Percentiles rank a stretch among this genome's conserved stretches.
Evolutionary conservation across 2,888 invertebrate genomes (phyloP).

Genomic region (Thera obeliscata): DNA sequence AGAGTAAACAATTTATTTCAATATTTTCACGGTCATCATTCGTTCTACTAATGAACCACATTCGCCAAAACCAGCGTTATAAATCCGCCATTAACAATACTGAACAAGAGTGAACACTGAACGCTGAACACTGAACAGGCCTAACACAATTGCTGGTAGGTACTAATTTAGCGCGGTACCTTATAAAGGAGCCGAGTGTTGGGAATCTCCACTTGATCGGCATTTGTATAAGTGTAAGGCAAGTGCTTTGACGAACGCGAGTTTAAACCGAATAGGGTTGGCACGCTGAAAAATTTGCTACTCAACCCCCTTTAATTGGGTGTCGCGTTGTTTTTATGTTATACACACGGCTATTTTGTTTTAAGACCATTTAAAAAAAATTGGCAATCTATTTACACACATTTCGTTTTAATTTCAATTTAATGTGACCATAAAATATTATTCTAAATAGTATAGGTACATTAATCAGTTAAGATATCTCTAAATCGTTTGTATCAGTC

Average conservation of each 20-base stretch:
- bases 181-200: conserved; percentile 76
- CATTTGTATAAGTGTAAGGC: conserved; percentile 79
- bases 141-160: conserved; percentile 75
- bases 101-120: conserved; percentile 58
- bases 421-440: too few species aligned
- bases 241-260: conserved; percentile 75
- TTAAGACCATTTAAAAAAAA: too few species aligned
- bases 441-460: too few species aligned
- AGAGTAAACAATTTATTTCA: conserved; percentile 19
- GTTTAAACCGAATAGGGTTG: conserved; percentile 77
- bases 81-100: conserved; percentile 70
- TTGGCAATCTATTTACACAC: too few species aligned
- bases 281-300: conserved; percentile 80
- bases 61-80: conserved; percentile 59
- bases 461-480: too few species aligned
- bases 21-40: conserved; percentile 23
- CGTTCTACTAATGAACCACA: conserved; percentile 45
- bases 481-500: too few species aligned
- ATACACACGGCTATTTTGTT: conserved; percentile 35
- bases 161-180: conserved; percentile 82
- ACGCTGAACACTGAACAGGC: conserved; percentile 37
- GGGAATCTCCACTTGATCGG: conserved; percentile 81
- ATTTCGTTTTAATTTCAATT: too few species aligned
- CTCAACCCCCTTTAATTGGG: conserved; percentile 81
- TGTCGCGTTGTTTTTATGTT: conserved; percentile 65